Evolutionary conservation across 2,888 invertebrate genomes (phyloP).

Genomic region (Cantharis nigra): DNA sequence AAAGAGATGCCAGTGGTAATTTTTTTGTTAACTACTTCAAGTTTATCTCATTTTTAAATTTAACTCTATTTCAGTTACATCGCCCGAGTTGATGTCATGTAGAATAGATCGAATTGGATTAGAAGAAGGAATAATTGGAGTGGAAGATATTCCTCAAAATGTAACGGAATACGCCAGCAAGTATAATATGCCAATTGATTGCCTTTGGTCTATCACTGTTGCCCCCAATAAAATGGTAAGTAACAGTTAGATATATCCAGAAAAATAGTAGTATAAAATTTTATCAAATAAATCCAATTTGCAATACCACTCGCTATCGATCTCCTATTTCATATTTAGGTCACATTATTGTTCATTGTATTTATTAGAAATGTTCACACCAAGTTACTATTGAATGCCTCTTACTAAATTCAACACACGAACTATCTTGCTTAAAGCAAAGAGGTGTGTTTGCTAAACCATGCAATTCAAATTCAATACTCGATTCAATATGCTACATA

Average conservation of each 20-base stretch:
- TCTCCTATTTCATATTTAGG: not conserved
- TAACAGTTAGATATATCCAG: slow-evolving; percentile 6
- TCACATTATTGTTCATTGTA: not conserved
- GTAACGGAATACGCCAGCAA: slow-evolving; percentile 59
- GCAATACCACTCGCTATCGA: not conserved
- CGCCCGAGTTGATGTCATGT: slow-evolving; percentile 65
- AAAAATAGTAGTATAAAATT: too few relatives aligned
- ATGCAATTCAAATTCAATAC: not conserved
- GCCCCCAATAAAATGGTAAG: slow-evolving; percentile 67
- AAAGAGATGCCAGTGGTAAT: slow-evolving; percentile 47
- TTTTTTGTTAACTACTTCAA: not conserved
- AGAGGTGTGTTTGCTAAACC: not conserved
- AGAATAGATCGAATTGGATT: slow-evolving; percentile 58
- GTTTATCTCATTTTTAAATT: not conserved
- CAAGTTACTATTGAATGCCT: not conserved
- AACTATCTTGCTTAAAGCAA: not conserved
- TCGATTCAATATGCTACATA: not conserved
- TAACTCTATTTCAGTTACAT: slow-evolving; percentile 47
- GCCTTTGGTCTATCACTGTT: slow-evolving; percentile 75
- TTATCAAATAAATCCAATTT: not conserved
- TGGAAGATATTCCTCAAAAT: slow-evolving; percentile 61
- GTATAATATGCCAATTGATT: slow-evolving; percentile 68
- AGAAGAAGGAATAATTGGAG: slow-evolving; percentile 62
- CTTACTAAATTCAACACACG: not conserved
- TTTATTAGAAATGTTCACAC: not conserved